phyloP scores from a whole-genome alignment of 2,888 invertebrate species.

The Lasioglossum oenotherae region DNA sequence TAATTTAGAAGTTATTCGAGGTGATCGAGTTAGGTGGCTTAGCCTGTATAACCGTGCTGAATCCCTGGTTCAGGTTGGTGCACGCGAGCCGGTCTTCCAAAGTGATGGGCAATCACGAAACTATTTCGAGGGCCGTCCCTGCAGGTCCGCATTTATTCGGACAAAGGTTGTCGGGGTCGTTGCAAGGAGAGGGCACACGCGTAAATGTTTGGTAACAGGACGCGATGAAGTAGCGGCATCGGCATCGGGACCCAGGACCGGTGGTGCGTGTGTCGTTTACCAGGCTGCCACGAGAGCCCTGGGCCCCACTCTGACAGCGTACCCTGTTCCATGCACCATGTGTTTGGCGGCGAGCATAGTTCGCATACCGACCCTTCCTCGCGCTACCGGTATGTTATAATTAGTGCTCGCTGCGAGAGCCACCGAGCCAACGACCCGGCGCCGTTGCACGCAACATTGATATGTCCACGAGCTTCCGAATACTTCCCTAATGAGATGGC shows the following conservation, averaged over 20 bases:
- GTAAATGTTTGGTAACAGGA: conserved; percentile 74
- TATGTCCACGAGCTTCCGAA: conserved; percentile 72
- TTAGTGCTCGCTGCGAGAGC: conserved; percentile 70
- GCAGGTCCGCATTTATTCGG: conserved; percentile 24
- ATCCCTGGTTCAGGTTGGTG: background rate
- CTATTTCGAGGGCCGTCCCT: conserved; percentile 24
- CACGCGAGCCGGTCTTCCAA: conserved; percentile 8
- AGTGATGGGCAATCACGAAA: conserved; percentile 18
- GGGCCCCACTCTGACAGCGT: background rate
- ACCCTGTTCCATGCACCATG: conserved; percentile 8
- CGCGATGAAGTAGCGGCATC: conserved; percentile 48
- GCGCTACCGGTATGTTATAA: conserved; percentile 76
- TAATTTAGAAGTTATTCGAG: background rate
- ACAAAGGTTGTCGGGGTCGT: conserved; percentile 41
- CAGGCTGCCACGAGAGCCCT: conserved; percentile 19
- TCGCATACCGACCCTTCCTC: conserved; percentile 72
- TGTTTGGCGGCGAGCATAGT: conserved; percentile 63
- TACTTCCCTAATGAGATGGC: conserved; percentile 73
- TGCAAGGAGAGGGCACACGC: conserved; percentile 38
- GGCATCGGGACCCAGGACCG: background rate
- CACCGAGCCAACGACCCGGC: background rate
- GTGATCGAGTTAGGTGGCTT: background rate
- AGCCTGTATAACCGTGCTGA: background rate
- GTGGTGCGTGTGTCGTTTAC: conserved; percentile 34
- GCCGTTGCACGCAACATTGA: conserved; percentile 68